A percentile compares a stretch with the other conserved stretches of the same genome.
Evolutionary conservation across 2,797 vertebrate genomes (phyloP).

Genomic region (Euphonia xanthogaster): DNA sequence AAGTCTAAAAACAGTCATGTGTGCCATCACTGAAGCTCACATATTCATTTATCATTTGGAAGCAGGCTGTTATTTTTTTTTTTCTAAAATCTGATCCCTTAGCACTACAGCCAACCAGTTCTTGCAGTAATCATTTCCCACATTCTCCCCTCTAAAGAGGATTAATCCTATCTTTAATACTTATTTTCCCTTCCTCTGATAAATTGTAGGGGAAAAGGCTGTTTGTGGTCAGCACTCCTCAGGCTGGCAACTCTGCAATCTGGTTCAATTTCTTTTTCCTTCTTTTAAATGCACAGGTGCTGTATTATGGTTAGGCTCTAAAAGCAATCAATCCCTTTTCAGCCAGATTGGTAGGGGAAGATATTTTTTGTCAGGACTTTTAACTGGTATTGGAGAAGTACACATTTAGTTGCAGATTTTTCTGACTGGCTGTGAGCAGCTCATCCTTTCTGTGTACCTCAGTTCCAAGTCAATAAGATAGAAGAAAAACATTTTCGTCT

Average conservation of each 20-base stretch:
- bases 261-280: neutral
- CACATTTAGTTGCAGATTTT: neutral
- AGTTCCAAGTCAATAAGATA: neutral
- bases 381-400: neutral
- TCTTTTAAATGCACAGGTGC: neutral
- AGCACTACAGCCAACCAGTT: neutral
- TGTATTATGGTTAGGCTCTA: neutral
- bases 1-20: constrained; percentile 46
- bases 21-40: constrained; percentile 25
- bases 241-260: neutral
- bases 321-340: neutral
- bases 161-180: constrained; percentile 57
- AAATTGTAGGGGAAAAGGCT: neutral
- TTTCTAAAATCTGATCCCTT: constrained; percentile 25
- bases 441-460: neutral
- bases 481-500: neutral
- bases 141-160: constrained; percentile 31
- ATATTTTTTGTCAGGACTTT: neutral
- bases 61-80: constrained; percentile 29
- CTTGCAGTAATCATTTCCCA: constrained; percentile 21
- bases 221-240: constrained; percentile 24
- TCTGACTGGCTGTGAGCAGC: neutral
- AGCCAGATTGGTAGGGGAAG: neutral
- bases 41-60: constrained; percentile 62
- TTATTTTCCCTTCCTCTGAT: constrained; percentile 8